Evolutionary conservation across 2,797 vertebrate species (phyloP).

Genomic region (Botia kubotai): DNA sequence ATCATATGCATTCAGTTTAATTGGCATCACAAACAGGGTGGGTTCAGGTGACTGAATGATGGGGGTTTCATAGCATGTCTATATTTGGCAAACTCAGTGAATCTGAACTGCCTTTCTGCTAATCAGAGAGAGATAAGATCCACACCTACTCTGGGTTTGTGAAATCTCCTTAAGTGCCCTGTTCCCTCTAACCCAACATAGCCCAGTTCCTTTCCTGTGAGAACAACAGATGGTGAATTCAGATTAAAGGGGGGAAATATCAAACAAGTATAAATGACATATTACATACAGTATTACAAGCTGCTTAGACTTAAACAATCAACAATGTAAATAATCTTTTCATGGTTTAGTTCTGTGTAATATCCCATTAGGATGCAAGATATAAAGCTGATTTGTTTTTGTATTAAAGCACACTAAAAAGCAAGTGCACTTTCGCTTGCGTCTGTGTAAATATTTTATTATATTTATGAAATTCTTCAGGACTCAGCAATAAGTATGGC

Average conservation of each 20-base stretch:
- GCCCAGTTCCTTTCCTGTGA: conserved; percentile 36
- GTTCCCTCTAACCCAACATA: conserved; percentile 29
- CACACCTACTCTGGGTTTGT: conserved; percentile 8
- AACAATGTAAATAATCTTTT: conserved; percentile 65
- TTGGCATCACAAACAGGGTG: conserved; percentile 4
- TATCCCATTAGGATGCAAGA: conserved; percentile 60
- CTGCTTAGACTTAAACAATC: conserved; percentile 71
- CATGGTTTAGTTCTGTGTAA: conserved; percentile 44
- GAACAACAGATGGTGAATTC: conserved; percentile 74
- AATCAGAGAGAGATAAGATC: conserved; percentile 39
- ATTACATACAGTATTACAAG: conserved; percentile 71
- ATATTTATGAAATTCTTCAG: no score
- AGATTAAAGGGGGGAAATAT: conserved; percentile 76
- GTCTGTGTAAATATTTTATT: no score
- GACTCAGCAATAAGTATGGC: no score
- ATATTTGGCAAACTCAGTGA: conserved; percentile 20
- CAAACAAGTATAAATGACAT: conserved; percentile 66
- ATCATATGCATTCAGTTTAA: conserved; percentile 14
- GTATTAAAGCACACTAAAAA: no score
- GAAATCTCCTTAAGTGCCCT: conserved; percentile 52
- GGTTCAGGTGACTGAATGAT: conserved; percentile 10
- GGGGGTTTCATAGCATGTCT: conserved; percentile 29
- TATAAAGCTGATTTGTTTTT: conserved; percentile 43
- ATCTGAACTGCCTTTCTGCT: conserved; percentile 16
- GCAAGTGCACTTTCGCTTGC: no score